phyloP scores from a whole-genome alignment of 2,888 invertebrate species.

The Drosophila borealis region DNA sequence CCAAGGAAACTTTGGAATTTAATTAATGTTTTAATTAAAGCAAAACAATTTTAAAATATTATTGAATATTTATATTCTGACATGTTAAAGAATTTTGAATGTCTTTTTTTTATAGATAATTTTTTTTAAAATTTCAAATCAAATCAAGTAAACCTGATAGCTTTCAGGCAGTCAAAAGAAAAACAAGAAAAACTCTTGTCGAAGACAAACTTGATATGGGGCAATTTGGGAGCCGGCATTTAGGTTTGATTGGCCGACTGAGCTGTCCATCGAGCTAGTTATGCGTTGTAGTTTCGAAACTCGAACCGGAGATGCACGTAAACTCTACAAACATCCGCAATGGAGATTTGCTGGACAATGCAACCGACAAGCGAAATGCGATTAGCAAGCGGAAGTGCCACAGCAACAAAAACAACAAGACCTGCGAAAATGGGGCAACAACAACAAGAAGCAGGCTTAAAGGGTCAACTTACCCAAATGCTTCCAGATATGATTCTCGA shows the following conservation, averaged over 20 bases:
- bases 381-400: conserved; percentile 59
- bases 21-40: too few relatives aligned
- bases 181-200: too few relatives aligned
- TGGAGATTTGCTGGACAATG: conserved; percentile 61
- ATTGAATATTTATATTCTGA: too few relatives aligned
- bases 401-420: conserved; percentile 17
- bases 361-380: conserved; percentile 57
- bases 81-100: too few relatives aligned
- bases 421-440: not conserved
- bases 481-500: conserved; percentile 85
- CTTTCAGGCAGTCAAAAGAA: not conserved
- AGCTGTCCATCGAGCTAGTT: conserved; percentile 1
- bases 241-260: conserved; percentile 56
- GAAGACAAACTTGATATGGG: conserved; percentile 10
- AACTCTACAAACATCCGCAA: conserved; percentile 21
- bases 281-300: conserved; percentile 12
- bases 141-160: not conserved
- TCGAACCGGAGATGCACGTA: conserved; percentile 30
- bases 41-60: too few relatives aligned
- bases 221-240: conserved; percentile 44
- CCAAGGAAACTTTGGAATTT: too few relatives aligned
- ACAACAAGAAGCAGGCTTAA: not conserved
- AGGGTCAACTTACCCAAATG: conserved; percentile 82
- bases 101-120: too few relatives aligned
- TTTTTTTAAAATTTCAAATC: too few relatives aligned